Conservation (phyloP, 1,140 invertebrate genomes). For the Cyclina sinensis region DNA sequence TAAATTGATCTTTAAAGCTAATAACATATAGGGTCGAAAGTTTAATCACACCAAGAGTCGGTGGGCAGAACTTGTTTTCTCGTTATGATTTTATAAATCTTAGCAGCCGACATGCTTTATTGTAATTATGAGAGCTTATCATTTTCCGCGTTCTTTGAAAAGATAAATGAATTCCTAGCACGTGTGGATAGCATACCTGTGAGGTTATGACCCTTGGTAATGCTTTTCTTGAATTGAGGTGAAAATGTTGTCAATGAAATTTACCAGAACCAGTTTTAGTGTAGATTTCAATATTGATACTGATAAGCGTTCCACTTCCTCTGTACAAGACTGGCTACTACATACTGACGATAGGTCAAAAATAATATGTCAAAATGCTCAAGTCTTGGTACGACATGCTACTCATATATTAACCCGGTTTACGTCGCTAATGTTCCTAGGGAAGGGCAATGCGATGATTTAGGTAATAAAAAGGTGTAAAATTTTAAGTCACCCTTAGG, state of each 20-base stretch:
- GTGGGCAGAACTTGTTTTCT: not conserved
- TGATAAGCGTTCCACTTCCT: no score
- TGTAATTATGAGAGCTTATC: not conserved
- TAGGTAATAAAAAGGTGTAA: no score
- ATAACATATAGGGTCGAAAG: not conserved
- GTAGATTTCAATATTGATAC: not conserved
- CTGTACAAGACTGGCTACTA: no score
- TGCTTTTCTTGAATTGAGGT: not conserved
- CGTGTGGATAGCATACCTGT: not conserved
- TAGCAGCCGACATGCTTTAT: not conserved
- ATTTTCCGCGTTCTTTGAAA: slow-evolving; percentile 15
- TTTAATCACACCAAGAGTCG: not conserved
- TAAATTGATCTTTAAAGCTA: not conserved
- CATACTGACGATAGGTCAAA: no score
- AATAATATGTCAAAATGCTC: no score
- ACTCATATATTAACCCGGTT: no score
- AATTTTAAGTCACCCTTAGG: no score
- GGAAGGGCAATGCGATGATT: no score
- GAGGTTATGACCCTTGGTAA: not conserved
- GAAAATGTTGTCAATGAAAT: not conserved
- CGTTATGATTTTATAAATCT: slow-evolving; percentile 2
- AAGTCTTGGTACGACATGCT: no score
- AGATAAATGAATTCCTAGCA: not conserved
- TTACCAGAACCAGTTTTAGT: not conserved
- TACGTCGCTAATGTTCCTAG: no score